Percentiles rank a stretch among this genome's conserved stretches.
phyloP scores from a whole-genome alignment of 2,888 invertebrate species.

The Lepetodrilus schrolli region DNA sequence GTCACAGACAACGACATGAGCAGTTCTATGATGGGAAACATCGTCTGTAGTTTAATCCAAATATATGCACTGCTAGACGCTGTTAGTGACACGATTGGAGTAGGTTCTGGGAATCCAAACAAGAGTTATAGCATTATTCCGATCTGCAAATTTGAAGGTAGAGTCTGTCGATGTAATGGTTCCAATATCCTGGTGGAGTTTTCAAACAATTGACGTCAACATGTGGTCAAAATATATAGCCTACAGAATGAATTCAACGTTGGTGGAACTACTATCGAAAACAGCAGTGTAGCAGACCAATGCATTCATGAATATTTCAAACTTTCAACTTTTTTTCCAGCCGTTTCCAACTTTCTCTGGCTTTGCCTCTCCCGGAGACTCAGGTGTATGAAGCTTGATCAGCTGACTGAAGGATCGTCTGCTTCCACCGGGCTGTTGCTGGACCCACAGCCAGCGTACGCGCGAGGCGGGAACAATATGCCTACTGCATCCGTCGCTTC shows the following conservation, averaged over 20 bases:
- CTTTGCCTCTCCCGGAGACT: background rate
- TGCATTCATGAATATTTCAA: no score
- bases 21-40: background rate
- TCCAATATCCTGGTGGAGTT: slow-evolving; percentile 1
- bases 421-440: background rate
- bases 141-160: slow-evolving; percentile 12
- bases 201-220: background rate
- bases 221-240: background rate
- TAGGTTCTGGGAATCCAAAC: no score
- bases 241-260: no score
- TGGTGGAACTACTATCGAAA: no score
- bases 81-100: background rate
- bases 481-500: slow-evolving; percentile 12
- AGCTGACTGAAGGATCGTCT: background rate
- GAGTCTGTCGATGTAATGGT: background rate
- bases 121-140: background rate
- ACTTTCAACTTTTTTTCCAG: slow-evolving; percentile 14
- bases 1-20: background rate
- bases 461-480: slow-evolving; percentile 16
- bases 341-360: background rate
- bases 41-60: no score
- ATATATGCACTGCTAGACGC: background rate
- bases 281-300: no score
- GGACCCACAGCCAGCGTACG: background rate
- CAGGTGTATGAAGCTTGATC: background rate